Conservation (phyloP, 2,888 invertebrate genomes). For the Hypsopygia costalis region DNA sequence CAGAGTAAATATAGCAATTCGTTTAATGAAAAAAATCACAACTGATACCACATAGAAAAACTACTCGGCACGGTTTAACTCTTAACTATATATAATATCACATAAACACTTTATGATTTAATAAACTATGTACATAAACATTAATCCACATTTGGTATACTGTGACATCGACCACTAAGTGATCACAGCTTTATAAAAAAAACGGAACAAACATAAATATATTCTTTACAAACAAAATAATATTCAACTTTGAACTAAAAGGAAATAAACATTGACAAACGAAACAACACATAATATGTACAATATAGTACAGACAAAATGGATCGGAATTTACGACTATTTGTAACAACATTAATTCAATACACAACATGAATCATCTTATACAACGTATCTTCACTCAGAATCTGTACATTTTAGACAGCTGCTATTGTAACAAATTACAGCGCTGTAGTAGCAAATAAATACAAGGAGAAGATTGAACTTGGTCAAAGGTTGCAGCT, state of each 20-base stretch:
- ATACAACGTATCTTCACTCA: constrained; percentile 11
- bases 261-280: constrained; percentile 20
- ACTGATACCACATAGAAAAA: constrained; percentile 81
- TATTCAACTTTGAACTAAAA: constrained; percentile 21
- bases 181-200: constrained; percentile 36
- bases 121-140: constrained; percentile 72
- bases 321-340: constrained; percentile 19
- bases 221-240: constrained; percentile 23
- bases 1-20: constrained; percentile 62
- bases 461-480: no score
- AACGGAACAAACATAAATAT: constrained; percentile 25
- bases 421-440: no score
- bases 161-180: constrained; percentile 50
- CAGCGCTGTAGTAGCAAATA: no score
- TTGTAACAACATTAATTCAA: constrained; percentile 9
- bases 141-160: constrained; percentile 59
- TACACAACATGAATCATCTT: constrained; percentile 12
- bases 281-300: constrained; percentile 18
- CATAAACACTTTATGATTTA: constrained; percentile 77
- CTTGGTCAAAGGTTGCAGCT: no score
- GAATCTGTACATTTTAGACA: neutral
- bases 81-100: constrained; percentile 79
- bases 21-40: constrained; percentile 78
- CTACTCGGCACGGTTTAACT: constrained; percentile 80
- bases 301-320: constrained; percentile 10